Conservation (phyloP, 2,888 invertebrate genomes). For the Atherix ibis region DNA sequence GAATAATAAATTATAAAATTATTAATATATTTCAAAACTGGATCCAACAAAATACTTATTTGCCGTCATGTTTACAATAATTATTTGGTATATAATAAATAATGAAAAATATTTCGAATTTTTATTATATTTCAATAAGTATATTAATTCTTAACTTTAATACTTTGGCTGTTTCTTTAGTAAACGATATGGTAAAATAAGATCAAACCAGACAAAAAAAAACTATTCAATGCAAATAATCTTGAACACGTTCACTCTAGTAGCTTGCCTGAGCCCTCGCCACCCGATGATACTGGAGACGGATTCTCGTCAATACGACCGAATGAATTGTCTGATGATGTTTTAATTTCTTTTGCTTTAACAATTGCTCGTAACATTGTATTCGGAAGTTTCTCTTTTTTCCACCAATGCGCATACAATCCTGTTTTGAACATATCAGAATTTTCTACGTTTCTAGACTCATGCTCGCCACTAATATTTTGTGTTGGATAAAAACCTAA, state of each 20-base stretch:
- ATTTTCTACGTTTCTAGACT: slow-evolving; percentile 15
- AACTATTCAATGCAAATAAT: slow-evolving; percentile 12
- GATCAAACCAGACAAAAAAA: slow-evolving; percentile 4
- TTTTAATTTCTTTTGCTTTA: slow-evolving; percentile 33
- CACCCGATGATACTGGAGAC: slow-evolving; percentile 5
- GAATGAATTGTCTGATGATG: background rate
- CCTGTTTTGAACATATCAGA: slow-evolving; percentile 53
- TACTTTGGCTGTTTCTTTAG: too few species aligned
- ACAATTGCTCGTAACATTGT: slow-evolving; percentile 40
- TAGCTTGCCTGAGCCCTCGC: slow-evolving; percentile 23
- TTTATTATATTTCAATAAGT: too few species aligned
- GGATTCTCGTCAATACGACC: too few species aligned
- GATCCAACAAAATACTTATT: too few species aligned
- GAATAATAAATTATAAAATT: too few species aligned
- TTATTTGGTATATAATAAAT: too few species aligned
- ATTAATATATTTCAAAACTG: too few species aligned
- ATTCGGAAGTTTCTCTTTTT: slow-evolving; percentile 68
- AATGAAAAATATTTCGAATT: too few species aligned
- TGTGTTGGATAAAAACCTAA: slow-evolving; percentile 15
- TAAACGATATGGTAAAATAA: too few species aligned
- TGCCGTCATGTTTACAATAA: too few species aligned
- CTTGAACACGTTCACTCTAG: slow-evolving; percentile 8
- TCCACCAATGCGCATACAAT: slow-evolving; percentile 85
- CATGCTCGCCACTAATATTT: slow-evolving; percentile 8
- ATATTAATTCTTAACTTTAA: too few species aligned